These are phyloP conservation scores for Notoglanidium macrostoma DNA, from an alignment of 2,797 vertebrate species.

Conservation along the genomic window DNA sequence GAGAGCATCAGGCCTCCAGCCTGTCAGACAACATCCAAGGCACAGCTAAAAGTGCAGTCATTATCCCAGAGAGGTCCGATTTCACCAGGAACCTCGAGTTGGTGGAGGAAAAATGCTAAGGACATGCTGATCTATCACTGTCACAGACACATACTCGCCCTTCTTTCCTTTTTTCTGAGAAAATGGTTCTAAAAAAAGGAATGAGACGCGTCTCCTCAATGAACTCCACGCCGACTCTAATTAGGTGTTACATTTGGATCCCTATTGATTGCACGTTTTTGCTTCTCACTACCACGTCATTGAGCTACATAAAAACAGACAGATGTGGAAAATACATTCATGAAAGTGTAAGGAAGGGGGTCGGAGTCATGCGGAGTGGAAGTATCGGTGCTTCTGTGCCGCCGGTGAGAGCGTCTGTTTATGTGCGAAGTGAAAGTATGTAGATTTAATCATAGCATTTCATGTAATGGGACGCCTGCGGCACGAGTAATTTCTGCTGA, in stretches of 20 bases:
- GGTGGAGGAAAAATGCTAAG: constrained; percentile 15
- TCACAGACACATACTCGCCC: neutral
- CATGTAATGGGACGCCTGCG: constrained; percentile 52
- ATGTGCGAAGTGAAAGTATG: constrained; percentile 46
- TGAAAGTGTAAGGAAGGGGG: neutral
- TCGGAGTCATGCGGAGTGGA: neutral
- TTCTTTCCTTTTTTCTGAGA: neutral
- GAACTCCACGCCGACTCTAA: constrained; percentile 8
- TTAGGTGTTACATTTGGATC: neutral
- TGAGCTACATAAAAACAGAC: neutral
- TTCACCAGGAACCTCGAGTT: constrained; percentile 10
- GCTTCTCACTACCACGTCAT: neutral
- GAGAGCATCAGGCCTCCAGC: constrained; percentile 60
- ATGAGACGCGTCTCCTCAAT: neutral
- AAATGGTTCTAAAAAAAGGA: neutral
- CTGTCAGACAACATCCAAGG: constrained; percentile 65
- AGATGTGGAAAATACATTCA: neutral
- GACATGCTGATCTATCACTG: constrained; percentile 40
- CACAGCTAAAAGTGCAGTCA: constrained; percentile 67
- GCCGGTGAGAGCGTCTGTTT: constrained; percentile 44
- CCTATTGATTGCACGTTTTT: neutral
- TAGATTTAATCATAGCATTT: constrained; percentile 55
- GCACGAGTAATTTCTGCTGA: constrained; percentile 53
- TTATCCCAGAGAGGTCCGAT: constrained; percentile 57
- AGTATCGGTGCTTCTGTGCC: constrained; percentile 17